Evolutionary conservation across 2,888 invertebrate species (phyloP).

Genomic region (Folsomia manolachei): DNA sequence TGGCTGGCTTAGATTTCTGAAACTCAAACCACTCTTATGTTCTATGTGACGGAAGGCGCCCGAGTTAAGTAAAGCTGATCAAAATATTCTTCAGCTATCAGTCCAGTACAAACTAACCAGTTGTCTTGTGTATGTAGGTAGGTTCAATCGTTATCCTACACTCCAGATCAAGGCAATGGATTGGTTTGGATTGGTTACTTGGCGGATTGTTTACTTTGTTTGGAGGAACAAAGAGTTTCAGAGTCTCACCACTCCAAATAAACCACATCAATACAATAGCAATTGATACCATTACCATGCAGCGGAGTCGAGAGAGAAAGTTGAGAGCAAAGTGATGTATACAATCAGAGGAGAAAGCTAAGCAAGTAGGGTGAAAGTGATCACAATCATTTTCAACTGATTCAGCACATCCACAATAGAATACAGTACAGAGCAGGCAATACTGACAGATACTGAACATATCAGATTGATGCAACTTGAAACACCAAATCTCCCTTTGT

Average conservation of each 20-base stretch:
- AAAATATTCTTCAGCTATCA: no score
- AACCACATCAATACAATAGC: background rate
- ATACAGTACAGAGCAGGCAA: background rate
- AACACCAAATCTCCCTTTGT: background rate
- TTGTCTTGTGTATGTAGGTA: background rate
- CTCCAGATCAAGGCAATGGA: no score
- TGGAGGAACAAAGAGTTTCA: background rate
- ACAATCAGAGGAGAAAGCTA: no score
- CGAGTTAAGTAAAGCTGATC: no score
- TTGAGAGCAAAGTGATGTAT: no score
- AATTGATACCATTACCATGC: background rate
- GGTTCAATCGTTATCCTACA: background rate
- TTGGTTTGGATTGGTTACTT: no score
- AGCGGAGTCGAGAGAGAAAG: no score
- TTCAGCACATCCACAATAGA: background rate
- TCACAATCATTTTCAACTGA: background rate
- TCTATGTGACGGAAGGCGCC: no score
- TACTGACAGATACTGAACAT: background rate
- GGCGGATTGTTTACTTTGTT: background rate
- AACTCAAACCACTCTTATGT: no score
- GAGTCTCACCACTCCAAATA: background rate
- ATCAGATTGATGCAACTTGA: background rate
- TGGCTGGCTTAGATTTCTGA: background rate
- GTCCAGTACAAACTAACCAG: background rate
- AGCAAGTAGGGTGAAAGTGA: no score